Evolutionary conservation across 2,888 invertebrate species (phyloP), one percentile per base, ranked within the genome.

Genomic region (Drosophila anceps): DNA sequence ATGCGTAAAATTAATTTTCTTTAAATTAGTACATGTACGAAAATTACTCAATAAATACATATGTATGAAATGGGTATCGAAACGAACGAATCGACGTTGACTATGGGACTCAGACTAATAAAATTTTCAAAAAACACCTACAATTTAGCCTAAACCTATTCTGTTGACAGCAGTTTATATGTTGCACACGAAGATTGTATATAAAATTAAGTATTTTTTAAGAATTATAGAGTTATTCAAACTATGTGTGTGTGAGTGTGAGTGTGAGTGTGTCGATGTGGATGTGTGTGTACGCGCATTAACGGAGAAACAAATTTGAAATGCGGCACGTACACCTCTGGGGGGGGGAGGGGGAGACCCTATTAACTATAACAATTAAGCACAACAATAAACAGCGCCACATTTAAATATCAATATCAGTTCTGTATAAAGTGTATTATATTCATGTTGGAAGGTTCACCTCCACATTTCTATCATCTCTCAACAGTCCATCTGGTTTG

Each of bases 401-500:
- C 79, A 84, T 71, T 76, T 68, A 65, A 62, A 73, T 82, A 82
- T 74, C 58, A 78, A 72, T 82, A 81, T 84, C 84, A 84, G 90
- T 84, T 90, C 90, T 81, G 72, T 73, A 70, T 77, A 71, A 72
- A 64, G 51, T 76, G 66, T 78, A 57, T 55, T 67, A 55, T 61
- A 60, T 57, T 59, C 44, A 54, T 70, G 44, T 37, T 39, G 62
- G 57, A 59, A 80, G 76, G 48, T 46, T n/a, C 41, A 57, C 50
- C 51, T 69, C 48, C 61, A 27, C 37, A 29, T 60, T 60, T 29
- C n/a, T 13, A 8, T 53, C 35, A 37, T 24, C 27, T 46, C 62
- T 79, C 55, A 81, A 76, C 74, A 82, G 76, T 74, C 76, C 78
- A 69, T 75, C 66, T 70, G 66, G 61, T 62, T 90, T 70, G 64